A percentile compares a stretch with the other conserved stretches of the same genome.
phyloP scores from a whole-genome alignment of 1,140 invertebrate species.

The Anastrepha ludens region DNA sequence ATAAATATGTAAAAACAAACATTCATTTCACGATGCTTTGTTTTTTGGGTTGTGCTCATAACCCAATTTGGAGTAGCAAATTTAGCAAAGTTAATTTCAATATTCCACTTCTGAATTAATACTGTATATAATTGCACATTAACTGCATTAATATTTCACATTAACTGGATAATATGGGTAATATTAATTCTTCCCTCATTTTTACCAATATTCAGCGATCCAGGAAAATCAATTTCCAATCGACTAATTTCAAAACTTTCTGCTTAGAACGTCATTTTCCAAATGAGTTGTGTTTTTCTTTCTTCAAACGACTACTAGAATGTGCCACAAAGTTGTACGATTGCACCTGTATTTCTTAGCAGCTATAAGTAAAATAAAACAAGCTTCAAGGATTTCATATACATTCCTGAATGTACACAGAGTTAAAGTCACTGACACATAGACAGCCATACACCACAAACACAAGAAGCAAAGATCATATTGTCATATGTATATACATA shows the following conservation, averaged over 20 bases:
- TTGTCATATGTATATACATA: conserved; percentile 14
- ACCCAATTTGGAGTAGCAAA: not conserved
- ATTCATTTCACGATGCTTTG: not conserved
- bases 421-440: not conserved
- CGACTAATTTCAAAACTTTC: not conserved
- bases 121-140: not conserved
- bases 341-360: not conserved
- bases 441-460: not conserved
- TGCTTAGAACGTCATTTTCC: not conserved
- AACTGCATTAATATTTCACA: not conserved
- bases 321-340: not conserved
- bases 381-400: conserved; percentile 31
- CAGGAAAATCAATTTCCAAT: not conserved
- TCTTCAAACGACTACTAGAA: not conserved
- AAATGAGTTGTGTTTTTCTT: not conserved
- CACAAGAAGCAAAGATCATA: not conserved
- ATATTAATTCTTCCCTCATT: too few species aligned
- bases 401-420: conserved; percentile 19
- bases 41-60: too few species aligned
- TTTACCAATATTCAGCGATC: too few species aligned
- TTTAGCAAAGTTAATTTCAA: not conserved
- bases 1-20: not conserved
- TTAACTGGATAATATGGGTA: too few species aligned
- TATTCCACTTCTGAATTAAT: conserved; percentile 7
- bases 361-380: not conserved